phyloP scores from a whole-genome alignment of 1,140 invertebrate genomes.

The Charaxes varanes region DNA sequence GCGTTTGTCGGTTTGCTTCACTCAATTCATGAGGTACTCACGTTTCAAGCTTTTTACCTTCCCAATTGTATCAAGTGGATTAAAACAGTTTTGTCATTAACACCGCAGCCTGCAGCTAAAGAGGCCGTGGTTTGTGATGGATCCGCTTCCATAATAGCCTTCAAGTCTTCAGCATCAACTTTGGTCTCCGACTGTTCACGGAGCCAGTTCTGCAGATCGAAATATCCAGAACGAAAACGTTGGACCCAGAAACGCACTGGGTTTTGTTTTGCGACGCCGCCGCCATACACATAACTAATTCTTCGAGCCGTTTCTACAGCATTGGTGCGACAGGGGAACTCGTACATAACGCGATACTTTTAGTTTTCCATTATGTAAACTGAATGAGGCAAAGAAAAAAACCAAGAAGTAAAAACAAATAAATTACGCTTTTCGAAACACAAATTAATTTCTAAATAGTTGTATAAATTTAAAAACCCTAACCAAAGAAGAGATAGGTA shows the following conservation, averaged over 20 bases:
- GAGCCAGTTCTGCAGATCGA: slow-evolving; percentile 19
- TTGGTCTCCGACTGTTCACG: slow-evolving; percentile 15
- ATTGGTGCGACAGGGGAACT: background rate
- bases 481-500: slow-evolving; percentile 7
- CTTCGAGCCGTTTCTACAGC: too few species aligned
- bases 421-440: background rate
- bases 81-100: too few species aligned
- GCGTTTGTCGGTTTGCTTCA: too few species aligned
- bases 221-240: slow-evolving; percentile 24
- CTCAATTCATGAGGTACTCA: too few species aligned
- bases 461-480: slow-evolving; percentile 12
- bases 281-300: too few species aligned
- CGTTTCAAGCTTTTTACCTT: background rate
- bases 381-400: too few species aligned
- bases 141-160: slow-evolving; percentile 24
- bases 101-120: too few species aligned
- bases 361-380: slow-evolving; percentile 1
- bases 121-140: too few species aligned
- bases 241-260: slow-evolving; percentile 10
- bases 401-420: background rate
- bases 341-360: background rate
- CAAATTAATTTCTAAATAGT: background rate
- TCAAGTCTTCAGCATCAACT: slow-evolving; percentile 24
- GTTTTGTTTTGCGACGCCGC: slow-evolving; percentile 1
- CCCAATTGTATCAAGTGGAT: background rate